Evolutionary conservation across 1,140 invertebrate species (phyloP).

Genomic region (Pogonomyrmex barbatus): DNA sequence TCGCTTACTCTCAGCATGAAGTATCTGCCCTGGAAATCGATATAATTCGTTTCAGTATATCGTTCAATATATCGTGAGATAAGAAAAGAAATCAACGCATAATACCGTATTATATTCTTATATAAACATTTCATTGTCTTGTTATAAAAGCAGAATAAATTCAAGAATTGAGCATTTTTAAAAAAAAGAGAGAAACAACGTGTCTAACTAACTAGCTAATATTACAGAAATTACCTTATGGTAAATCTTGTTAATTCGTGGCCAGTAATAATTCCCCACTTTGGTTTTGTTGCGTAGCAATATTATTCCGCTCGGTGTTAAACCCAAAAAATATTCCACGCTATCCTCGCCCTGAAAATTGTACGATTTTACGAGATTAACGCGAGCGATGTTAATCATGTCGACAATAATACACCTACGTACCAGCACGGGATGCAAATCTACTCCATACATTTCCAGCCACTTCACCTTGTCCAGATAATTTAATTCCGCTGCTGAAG

Average conservation of each 20-base stretch:
- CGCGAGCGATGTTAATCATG: background rate
- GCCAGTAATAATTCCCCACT: constrained; percentile 99
- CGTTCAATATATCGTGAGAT: background rate
- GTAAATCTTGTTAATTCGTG: constrained; percentile 97
- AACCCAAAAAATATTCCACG: constrained; percentile 97
- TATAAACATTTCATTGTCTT: background rate
- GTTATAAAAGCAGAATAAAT: background rate
- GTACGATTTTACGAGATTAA: constrained; percentile 37
- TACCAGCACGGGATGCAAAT: constrained; percentile 92
- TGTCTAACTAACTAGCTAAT: background rate
- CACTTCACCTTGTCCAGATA: constrained; percentile 94
- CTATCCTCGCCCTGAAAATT: constrained; percentile 96
- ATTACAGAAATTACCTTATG: constrained; percentile 89
- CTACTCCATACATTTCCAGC: constrained; percentile 94
- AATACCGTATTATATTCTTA: background rate
- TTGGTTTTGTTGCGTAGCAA: constrained; percentile 98
- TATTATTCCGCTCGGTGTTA: constrained; percentile 98
- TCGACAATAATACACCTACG: constrained; percentile 75
- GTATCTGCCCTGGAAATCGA: constrained; percentile 90
- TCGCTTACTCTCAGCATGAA: constrained; percentile 98
- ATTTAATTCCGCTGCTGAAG: constrained; percentile 90
- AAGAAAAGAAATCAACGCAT: background rate
- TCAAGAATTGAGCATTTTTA: background rate
- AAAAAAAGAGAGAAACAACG: background rate
- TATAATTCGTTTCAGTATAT: background rate